Base-by-base conservation (phyloP, 2,888 invertebrate genomes). In the Chloroclysta siterata region DNA sequence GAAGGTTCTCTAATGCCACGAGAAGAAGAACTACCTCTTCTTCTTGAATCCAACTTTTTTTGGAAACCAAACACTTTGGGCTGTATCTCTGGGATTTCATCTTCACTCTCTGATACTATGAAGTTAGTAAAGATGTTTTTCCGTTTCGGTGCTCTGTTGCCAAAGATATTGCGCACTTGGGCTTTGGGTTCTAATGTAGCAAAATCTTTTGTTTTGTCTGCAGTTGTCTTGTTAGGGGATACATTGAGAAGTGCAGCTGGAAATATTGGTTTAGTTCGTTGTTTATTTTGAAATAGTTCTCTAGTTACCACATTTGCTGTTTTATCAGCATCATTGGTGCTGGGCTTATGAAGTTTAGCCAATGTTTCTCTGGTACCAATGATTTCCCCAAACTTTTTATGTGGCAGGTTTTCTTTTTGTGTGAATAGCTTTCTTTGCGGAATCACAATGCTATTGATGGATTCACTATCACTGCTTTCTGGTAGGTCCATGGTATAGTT, bases 401-500 rank as follows among this genome's bases (percentile, higher is more conserved):
- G 76, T 1, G 75, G 71, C 42, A 73, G 69, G 42, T 78, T 81
- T 50, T 88, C 83, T 72, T 88, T 90, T 60, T 88, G 82, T 10
- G 79, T 75, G 51, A 93, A 91, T 0, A 93, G 71, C 68, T 80
- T 87, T 46, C 84, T 74, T 71, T 89, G 88, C 33, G 90, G 87
- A 2, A 93, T 76, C 0, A 89, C 83, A 65, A 93, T 91, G 70
- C 93, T 93, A 42, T 70, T 75, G 17, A 92, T 85, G 11, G 92
- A 89, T 75, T 91, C 92, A 72, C 77, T 82, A 62, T 84, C 89
- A 69, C 92, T 91, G 71, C 87, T 91, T 8, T 91, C 90, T 60
- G 88, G 88, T 51, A 89, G 60, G 56, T 89, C 83, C 42, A 87
- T 39, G 4, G 84, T 80, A 57, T 76, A 76, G 54, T 82, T 79